Evolutionary conservation across 2,888 invertebrate species (phyloP).

Genomic region (Arctia plantaginis): DNA sequence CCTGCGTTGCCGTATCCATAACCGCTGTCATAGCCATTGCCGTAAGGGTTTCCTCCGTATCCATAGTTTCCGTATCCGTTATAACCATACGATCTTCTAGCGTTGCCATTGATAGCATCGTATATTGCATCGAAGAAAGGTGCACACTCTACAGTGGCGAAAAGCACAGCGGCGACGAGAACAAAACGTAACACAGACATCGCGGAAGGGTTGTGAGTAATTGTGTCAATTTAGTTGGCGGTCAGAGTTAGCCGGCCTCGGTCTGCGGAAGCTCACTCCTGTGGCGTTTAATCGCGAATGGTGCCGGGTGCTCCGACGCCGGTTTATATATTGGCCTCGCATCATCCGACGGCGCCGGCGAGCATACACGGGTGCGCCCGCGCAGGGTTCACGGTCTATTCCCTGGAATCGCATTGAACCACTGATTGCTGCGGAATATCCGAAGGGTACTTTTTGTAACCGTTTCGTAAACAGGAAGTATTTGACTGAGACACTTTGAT

Average conservation of each 20-base stretch:
- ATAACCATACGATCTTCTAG: conserved; percentile 75
- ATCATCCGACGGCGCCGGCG: conserved; percentile 80
- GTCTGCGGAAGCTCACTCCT: conserved; percentile 78
- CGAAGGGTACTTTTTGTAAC: conserved; percentile 66
- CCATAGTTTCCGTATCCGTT: conserved; percentile 65
- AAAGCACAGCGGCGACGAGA: conserved; percentile 60
- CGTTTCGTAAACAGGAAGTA: conserved; percentile 69
- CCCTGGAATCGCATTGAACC: conserved; percentile 77
- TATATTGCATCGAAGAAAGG: conserved; percentile 83
- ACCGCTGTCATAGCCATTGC: conserved; percentile 52
- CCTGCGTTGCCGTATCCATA: conserved; percentile 37
- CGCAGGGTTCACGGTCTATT: conserved; percentile 82
- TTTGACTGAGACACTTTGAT: conserved; percentile 54
- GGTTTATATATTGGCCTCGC: conserved; percentile 85
- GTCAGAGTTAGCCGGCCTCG: conserved; percentile 79
- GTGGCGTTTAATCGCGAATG: conserved; percentile 82
- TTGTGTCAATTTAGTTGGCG: conserved; percentile 80
- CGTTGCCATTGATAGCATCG: conserved; percentile 77
- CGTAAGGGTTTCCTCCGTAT: conserved; percentile 54
- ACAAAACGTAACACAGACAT: conserved; percentile 69
- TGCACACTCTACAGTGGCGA: conserved; percentile 61
- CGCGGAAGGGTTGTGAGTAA: conserved; percentile 79
- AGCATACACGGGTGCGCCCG: conserved; percentile 72
- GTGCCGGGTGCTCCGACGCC: conserved; percentile 77
- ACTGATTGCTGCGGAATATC: conserved; percentile 65